Conservation (phyloP, 2,113 vertebrate species). For the Phocoena sinus region DNA sequence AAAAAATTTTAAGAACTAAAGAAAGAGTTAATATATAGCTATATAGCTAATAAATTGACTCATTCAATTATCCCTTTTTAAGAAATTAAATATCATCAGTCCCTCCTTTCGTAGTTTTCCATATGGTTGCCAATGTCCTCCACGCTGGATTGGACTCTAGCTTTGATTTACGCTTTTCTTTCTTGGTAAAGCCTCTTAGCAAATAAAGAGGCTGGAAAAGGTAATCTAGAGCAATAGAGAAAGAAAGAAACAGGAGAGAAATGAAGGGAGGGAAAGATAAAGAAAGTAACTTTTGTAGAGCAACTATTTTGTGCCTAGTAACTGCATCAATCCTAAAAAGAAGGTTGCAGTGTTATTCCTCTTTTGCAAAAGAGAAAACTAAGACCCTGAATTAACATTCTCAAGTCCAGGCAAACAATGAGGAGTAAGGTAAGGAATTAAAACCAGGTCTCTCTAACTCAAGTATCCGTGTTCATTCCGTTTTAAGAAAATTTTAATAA, state of each 20-base stretch:
- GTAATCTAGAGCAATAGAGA: not conserved
- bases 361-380: not conserved
- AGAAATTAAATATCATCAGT: not conserved
- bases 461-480: not conserved
- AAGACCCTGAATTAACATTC: not conserved
- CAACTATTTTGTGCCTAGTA: not conserved
- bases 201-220: not conserved
- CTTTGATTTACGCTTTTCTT: not conserved
- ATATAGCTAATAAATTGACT: not conserved
- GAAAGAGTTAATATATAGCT: not conserved
- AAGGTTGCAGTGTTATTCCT: not conserved
- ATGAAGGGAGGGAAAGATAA: not conserved
- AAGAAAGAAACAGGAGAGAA: not conserved
- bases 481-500: not conserved
- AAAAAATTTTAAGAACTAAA: not conserved
- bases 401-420: not conserved
- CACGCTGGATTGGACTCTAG: not conserved
- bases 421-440: not conserved
- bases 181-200: not conserved
- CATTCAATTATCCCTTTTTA: not conserved
- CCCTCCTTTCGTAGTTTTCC: not conserved
- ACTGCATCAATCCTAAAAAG: not conserved
- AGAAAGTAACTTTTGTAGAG: not conserved
- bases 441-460: not conserved
- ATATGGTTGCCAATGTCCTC: not conserved